Evolutionary conservation across 2,888 invertebrate species (phyloP).

Genomic region (Pemphredon lugubris): DNA sequence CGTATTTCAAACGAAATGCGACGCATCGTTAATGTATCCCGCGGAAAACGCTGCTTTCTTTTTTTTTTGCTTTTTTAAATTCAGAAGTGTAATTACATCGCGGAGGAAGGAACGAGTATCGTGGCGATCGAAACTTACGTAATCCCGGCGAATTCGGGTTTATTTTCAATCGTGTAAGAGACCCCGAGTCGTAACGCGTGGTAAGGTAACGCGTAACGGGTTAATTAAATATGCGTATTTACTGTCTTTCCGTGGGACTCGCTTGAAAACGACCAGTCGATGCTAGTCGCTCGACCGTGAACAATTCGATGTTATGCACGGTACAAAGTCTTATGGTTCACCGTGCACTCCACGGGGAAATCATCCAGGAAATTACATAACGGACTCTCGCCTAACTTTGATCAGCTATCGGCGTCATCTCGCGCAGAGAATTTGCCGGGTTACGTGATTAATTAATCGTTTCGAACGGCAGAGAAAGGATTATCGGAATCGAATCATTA

Average conservation of each 20-base stretch:
- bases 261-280: constrained; percentile 41
- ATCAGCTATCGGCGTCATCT: constrained; percentile 33
- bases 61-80: no score
- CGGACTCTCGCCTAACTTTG: constrained; percentile 49
- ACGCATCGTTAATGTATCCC: no score
- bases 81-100: no score
- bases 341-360: constrained; percentile 59
- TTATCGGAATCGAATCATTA: constrained; percentile 41
- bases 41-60: no score
- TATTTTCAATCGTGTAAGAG: no score
- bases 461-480: constrained; percentile 34
- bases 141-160: no score
- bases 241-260: constrained; percentile 14
- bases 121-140: no score
- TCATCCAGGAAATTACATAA: constrained; percentile 62
- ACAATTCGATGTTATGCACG: constrained; percentile 34
- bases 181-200: no score
- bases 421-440: constrained; percentile 24
- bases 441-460: constrained; percentile 52
- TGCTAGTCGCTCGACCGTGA: constrained; percentile 22
- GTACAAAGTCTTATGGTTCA: constrained; percentile 49
- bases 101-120: no score
- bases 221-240: no score
- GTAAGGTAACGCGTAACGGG: no score
- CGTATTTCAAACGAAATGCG: no score